Base-by-base conservation (phyloP, 1,140 invertebrate genomes). In the Thereuonema tuberculata region DNA sequence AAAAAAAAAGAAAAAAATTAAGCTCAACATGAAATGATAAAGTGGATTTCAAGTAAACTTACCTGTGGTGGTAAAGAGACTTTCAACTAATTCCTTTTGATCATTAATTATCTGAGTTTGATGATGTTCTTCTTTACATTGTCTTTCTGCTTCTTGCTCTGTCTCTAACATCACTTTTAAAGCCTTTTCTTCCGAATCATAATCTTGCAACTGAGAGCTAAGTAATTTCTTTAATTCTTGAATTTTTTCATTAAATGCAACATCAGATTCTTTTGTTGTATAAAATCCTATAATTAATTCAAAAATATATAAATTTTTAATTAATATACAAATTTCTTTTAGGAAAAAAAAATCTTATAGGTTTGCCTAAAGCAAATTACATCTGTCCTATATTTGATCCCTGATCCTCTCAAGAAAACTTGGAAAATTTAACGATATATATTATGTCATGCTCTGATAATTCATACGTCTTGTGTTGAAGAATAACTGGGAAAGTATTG, bases 131-230 rank as follows among this genome's bases (percentile, higher is more conserved):
- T 60, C 56, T 59, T 62, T 58, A 61, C 52, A 21, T 61, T 63
- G 31, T 47, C 58, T 21, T 29, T 53, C 49, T 61, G 23, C 69
- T 60, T 68, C 65, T 47, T 69, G 66, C 54, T 69, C 71, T 20
- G 71, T 67, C 28, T 74, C 67, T 17, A 82, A 62, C 69, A 77
- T 77, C 0, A 71, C 71, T 56, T 75, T 68, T 0, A 80, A 66
- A 14, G 74, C 72, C 26, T 64, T 67, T 67, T 81, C 78, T 67
- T 80, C 80, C 49, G 68, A 62, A 9, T 75, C 71, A 65, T 81
- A 81, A 2, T 68, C 64, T 0, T 72, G 61, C 12, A 78, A 65
- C 60, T 77, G 77, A 28, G 68, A 61, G 2, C 63, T 68, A 74
- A 78, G 77, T 21, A 76, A 63, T 1, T 68, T 62, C 63, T 72